phyloP scores from a whole-genome alignment of 1,140 invertebrate species.

The Arion vulgaris region DNA sequence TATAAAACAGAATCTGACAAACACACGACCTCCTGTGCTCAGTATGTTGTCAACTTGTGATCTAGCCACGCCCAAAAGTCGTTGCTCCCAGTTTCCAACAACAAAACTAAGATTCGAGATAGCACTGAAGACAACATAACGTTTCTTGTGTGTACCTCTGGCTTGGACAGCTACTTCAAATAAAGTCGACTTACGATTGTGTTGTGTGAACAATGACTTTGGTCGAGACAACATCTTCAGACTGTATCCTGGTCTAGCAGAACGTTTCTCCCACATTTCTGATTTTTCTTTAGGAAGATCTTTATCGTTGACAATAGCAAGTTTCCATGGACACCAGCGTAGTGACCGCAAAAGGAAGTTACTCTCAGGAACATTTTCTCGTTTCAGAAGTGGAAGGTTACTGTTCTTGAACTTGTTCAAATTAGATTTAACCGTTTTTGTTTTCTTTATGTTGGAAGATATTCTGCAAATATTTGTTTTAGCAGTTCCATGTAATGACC shows the following conservation, averaged over 20 bases:
- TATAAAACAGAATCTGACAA: not conserved
- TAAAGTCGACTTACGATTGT: not conserved
- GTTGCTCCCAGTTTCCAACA: not conserved
- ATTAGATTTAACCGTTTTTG: not conserved
- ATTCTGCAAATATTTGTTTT: not conserved
- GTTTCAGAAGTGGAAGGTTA: constrained; percentile 41
- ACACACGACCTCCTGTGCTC: not conserved
- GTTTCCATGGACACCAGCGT: constrained; percentile 9
- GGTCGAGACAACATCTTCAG: not conserved
- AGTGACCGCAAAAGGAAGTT: constrained; percentile 36
- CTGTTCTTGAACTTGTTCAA: not conserved
- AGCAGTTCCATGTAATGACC: not conserved
- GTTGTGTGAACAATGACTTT: not conserved
- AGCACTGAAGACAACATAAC: constrained; percentile 6
- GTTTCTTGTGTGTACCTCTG: not conserved
- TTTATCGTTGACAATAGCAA: not conserved
- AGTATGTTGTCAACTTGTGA: constrained; percentile 14
- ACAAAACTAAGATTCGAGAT: constrained; percentile 5
- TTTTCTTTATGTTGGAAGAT: not conserved
- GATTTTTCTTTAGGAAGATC: not conserved
- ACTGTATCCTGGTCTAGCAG: not conserved
- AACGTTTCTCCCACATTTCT: not conserved
- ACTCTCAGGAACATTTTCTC: constrained; percentile 43
- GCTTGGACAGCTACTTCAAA: constrained; percentile 24
- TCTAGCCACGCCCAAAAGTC: not conserved